A percentile compares a stretch with the other conserved stretches of the same genome.
Conservation (phyloP, 2,113 vertebrate genomes). For the Calyptommatus sinebrachiatus region DNA sequence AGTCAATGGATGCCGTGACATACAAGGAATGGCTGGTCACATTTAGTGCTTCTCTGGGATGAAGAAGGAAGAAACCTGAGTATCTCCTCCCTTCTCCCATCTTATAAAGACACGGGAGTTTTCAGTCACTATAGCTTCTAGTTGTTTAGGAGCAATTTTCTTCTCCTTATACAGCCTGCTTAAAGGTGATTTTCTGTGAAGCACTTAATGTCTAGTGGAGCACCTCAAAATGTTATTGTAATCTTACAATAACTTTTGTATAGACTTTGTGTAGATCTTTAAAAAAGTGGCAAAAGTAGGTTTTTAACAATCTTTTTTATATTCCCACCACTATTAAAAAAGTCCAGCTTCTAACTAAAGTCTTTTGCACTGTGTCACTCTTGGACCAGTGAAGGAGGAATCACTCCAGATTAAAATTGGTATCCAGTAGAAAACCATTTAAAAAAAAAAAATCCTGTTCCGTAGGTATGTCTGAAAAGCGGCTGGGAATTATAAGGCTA, state of each 20-base stretch:
- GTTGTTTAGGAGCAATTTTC: neutral
- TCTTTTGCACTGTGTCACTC: neutral
- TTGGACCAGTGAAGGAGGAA: neutral
- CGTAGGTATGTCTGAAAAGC: neutral
- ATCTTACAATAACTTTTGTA: neutral
- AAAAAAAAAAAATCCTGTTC: neutral
- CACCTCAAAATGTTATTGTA: slow-evolving; percentile 5
- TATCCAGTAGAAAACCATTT: slow-evolving; percentile 5
- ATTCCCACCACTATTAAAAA: no score
- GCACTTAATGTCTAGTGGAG: neutral
- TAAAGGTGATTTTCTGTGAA: slow-evolving; percentile 5
- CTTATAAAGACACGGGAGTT: neutral
- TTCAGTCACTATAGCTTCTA: neutral
- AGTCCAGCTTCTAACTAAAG: neutral
- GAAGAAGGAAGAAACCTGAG: no score
- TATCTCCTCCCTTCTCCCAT: no score
- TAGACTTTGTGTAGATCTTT: no score
- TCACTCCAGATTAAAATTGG: slow-evolving; percentile 12
- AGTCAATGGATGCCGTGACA: neutral
- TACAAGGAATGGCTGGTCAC: no score
- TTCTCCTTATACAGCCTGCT: neutral
- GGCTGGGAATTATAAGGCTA: slow-evolving; percentile 4
- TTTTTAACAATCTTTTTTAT: neutral
- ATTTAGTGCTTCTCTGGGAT: no score
- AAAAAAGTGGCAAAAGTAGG: neutral